phyloP scores from a whole-genome alignment of 2,888 invertebrate species.

The Lithophane leautieri region DNA sequence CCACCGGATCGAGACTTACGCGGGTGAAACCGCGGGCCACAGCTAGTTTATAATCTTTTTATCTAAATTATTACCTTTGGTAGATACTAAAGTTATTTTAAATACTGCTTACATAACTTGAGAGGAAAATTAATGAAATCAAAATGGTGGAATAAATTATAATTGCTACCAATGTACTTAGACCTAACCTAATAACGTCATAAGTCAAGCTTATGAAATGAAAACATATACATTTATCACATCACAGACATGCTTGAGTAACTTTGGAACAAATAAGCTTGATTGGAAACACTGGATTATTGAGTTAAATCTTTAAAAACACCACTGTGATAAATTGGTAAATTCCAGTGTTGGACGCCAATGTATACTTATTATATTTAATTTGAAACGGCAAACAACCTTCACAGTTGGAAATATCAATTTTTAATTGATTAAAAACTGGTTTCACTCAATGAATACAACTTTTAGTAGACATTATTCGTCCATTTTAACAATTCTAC shows the following conservation, averaged over 20 bases:
- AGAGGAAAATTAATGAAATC: not conserved
- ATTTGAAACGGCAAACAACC: not conserved
- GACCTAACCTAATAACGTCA: not conserved
- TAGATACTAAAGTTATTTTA: not conserved
- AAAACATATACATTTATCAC: not conserved
- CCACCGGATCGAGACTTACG: no score
- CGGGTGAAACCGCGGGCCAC: no score
- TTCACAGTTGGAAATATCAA: not conserved
- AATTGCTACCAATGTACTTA: not conserved
- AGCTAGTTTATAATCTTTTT: not conserved
- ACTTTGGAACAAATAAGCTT: not conserved
- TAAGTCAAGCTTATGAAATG: not conserved
- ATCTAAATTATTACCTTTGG: not conserved
- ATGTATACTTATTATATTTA: not conserved
- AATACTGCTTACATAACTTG: not conserved
- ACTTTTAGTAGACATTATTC: not conserved
- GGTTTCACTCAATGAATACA: not conserved
- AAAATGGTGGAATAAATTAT: no score
- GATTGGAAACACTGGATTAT: not conserved
- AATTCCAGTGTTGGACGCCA: no score
- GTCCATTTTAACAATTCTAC: not conserved
- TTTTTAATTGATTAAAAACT: not conserved
- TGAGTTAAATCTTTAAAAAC: not conserved
- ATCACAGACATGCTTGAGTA: not conserved
- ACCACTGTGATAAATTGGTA: not conserved